These are phyloP conservation scores for Streblospio benedicti DNA, from an alignment of 1,140 invertebrate species.

Conservation along the genomic window DNA sequence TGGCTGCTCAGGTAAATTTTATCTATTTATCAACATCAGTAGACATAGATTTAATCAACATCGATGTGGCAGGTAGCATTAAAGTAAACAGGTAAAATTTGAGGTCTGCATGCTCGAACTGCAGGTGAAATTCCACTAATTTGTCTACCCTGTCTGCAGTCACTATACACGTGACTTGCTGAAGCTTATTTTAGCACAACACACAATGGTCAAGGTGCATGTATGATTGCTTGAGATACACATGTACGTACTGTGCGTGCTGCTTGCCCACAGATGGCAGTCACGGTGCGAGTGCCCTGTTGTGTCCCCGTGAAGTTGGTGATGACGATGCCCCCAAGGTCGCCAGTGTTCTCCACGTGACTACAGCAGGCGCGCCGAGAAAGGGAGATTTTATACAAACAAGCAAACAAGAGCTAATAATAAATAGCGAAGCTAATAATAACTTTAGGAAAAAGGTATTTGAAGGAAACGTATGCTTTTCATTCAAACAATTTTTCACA, in stretches of 20 bases:
- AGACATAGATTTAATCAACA: no score
- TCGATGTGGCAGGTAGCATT: no score
- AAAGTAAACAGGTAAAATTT: no score
- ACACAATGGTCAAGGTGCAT: no score
- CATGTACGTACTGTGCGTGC: neutral
- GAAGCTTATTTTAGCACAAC: no score
- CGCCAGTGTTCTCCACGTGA: constrained; percentile 1
- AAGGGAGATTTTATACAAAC: neutral
- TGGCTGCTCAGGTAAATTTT: no score
- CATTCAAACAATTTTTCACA: neutral
- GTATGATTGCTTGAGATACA: no score
- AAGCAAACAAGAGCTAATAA: neutral
- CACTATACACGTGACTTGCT: no score
- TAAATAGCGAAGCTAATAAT: neutral
- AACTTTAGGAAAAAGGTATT: neutral
- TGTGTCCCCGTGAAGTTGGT: neutral
- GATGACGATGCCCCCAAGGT: constrained; percentile 3
- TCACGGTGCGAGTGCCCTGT: constrained; percentile 4
- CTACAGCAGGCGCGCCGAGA: no score
- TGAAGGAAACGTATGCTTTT: neutral
- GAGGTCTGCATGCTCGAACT: neutral
- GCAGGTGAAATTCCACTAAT: neutral
- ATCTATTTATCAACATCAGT: no score
- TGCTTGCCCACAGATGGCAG: neutral
- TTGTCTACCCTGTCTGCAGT: no score